phyloP scores from a whole-genome alignment of 2,888 invertebrate genomes.

The Beris chalybata region DNA sequence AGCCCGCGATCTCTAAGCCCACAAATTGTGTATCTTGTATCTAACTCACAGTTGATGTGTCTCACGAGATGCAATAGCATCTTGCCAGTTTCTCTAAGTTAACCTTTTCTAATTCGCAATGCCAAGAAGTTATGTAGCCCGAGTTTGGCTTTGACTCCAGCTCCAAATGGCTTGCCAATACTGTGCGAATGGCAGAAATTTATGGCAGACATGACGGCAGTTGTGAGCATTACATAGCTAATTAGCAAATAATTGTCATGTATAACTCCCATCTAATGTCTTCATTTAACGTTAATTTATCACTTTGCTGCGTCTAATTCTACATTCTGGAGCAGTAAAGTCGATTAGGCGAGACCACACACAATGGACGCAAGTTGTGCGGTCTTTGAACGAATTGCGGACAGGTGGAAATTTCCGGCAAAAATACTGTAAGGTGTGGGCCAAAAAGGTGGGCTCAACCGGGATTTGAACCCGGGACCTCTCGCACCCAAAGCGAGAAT shows the following conservation, averaged over 20 bases:
- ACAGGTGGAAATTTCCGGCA: too few species aligned
- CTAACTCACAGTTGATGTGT: slow-evolving; percentile 9
- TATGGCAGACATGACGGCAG: slow-evolving; percentile 16
- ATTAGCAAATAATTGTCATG: slow-evolving; percentile 32
- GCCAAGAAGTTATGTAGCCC: background rate
- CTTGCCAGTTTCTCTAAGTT: slow-evolving; percentile 19
- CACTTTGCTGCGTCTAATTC: slow-evolving; percentile 9
- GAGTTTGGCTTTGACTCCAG: too few species aligned
- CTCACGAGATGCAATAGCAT: slow-evolving; percentile 19
- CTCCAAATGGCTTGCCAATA: too few species aligned
- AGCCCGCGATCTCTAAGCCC: too few species aligned
- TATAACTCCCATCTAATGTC: slow-evolving; percentile 27
- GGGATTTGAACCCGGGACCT: slow-evolving; percentile 34
- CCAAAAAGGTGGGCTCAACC: slow-evolving; percentile 24
- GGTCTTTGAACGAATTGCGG: too few species aligned
- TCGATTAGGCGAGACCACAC: too few species aligned
- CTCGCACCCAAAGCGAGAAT: slow-evolving; percentile 34
- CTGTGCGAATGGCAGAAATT: too few species aligned
- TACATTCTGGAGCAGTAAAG: too few species aligned
- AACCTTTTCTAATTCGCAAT: slow-evolving; percentile 30
- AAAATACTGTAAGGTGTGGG: too few species aligned
- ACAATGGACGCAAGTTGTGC: too few species aligned
- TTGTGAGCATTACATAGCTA: slow-evolving; percentile 24
- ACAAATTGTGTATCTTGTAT: slow-evolving; percentile 21
- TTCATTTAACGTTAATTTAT: slow-evolving; percentile 29